phyloP scores from a whole-genome alignment of 2,888 invertebrate genomes.

The Caenorhabditis becei region DNA sequence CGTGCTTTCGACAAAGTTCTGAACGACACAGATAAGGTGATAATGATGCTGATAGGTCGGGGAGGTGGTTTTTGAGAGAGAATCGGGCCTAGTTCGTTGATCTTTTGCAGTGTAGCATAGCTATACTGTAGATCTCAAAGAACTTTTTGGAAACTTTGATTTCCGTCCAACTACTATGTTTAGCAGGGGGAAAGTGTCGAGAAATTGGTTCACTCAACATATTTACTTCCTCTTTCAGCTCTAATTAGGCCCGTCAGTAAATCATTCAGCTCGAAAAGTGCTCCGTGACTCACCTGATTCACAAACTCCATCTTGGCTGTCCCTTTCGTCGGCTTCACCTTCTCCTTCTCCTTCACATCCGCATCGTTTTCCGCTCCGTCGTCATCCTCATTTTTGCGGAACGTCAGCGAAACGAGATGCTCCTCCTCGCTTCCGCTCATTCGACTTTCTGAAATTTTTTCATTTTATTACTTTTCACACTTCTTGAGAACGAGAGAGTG shows the following conservation, averaged over 20 bases:
- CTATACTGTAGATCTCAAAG: neutral
- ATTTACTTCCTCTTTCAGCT: neutral
- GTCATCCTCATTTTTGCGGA: constrained; percentile 40
- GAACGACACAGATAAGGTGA: constrained; percentile 22
- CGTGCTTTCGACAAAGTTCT: constrained; percentile 59
- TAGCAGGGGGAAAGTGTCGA: neutral
- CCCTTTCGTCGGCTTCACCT: constrained; percentile 5
- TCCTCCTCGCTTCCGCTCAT: constrained; percentile 60
- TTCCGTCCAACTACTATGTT: neutral
- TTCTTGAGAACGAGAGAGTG: neutral
- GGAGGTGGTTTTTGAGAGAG: neutral
- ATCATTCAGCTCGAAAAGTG: neutral
- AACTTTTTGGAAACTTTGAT: neutral
- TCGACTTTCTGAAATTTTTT: constrained; percentile 5
- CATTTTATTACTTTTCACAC: constrained; percentile 1
- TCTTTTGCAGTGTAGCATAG: neutral
- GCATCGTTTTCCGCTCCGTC: constrained; percentile 10
- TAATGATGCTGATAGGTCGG: neutral
- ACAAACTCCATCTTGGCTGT: constrained; percentile 50
- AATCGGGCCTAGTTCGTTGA: neutral
- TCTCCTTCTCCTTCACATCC: constrained; percentile 10
- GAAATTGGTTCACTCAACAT: neutral
- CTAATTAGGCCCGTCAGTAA: neutral
- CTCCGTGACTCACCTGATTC: constrained; percentile 39
- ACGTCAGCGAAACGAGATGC: constrained; percentile 51